Base-by-base conservation (phyloP, 2,113 vertebrate species). In the Cheirogaleus medius region DNA sequence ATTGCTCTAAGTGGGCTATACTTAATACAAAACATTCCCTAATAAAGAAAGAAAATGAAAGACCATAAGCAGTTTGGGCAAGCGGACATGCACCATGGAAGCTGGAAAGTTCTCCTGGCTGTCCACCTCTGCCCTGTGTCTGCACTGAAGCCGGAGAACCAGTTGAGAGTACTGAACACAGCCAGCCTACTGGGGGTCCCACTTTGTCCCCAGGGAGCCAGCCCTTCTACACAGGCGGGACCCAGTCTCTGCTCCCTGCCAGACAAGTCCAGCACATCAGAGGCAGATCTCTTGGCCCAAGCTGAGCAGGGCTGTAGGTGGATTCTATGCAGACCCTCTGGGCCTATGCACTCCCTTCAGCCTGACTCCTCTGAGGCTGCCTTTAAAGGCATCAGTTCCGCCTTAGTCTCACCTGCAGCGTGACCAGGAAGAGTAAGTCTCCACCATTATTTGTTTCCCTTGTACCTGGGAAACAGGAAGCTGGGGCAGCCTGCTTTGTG, bases 11-110 rank as follows among this genome's bases (percentile, higher is more conserved):
- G 29, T 39, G 12, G 56, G 34, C 39, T 90, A 44, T 29, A 11
- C 9, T 56, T 47, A 74, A n/a, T 7, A 66, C 12, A 86, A 82
- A 77, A 37, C 39, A 27, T 7, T 69, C 25, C 17, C 18, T 60
- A 77, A 49, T 37, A 77, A 69, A 58, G 27, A 71, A 44, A 60
- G 85, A 84, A 78, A 37, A 54, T 8, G 4, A 91, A 69, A 17
- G 73, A n/a, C 5, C 5, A 29, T 17, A 64, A 60, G 56, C 27
- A 8, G n/a, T 11, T 0, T 18, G 29, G 42, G n/a, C 27, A 1
- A 13, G 4, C 47, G 37, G 27, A n/a, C 0, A 0, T 9, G 34
- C 58, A 3, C 2, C 52, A 0, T 0, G 0, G 39, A 29, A 76
- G 14, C 15, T 17, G 66, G 27, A 21, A 44, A 56, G 6, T 11